Evolutionary conservation across 2,888 invertebrate species (phyloP).

Genomic region (Bhutanitis thaidina): DNA sequence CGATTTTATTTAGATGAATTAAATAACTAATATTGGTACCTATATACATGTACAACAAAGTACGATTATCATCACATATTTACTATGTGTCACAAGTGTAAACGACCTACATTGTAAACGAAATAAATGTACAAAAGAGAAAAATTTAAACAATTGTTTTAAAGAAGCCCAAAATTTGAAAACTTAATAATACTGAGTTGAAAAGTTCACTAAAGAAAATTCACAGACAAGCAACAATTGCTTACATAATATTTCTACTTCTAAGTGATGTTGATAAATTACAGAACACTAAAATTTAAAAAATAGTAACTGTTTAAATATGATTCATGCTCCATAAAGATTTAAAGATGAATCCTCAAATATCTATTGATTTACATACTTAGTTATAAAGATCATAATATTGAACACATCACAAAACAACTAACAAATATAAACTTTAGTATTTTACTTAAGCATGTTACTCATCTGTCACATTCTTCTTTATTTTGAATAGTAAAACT

Average conservation of each 20-base stretch:
- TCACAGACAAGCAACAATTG: not conserved
- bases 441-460: not conserved
- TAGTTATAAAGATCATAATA: not conserved
- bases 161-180: not conserved
- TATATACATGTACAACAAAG: not conserved
- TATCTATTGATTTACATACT: too few species aligned
- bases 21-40: not conserved
- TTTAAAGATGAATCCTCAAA: too few species aligned
- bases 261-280: too few species aligned
- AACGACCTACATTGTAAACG: not conserved
- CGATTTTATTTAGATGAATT: constrained; percentile 9
- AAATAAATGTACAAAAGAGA: not conserved
- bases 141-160: not conserved
- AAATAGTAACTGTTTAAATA: not conserved
- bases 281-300: too few species aligned
- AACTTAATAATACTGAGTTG: constrained; percentile 3
- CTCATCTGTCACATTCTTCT: not conserved
- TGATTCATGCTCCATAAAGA: too few species aligned
- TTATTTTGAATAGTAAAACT: constrained; percentile 1
- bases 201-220: not conserved
- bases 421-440: not conserved
- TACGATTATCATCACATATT: not conserved
- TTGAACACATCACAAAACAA: not conserved
- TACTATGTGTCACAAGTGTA: not conserved
- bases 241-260: not conserved